phyloP scores from a whole-genome alignment of 2,113 vertebrate genomes.

The Menidia beryllina region DNA sequence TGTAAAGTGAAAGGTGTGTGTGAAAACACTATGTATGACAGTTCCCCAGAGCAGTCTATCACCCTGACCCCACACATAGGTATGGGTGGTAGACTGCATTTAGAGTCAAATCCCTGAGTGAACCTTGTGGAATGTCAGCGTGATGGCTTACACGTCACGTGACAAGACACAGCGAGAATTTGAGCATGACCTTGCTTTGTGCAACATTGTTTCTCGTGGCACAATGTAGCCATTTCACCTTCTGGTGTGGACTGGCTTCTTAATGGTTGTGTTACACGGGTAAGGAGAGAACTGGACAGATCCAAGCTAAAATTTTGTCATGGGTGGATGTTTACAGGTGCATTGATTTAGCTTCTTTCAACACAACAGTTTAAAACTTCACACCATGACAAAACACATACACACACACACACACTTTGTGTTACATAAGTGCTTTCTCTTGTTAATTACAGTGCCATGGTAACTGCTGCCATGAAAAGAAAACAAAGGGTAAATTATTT shows the following conservation, averaged over 20 bases:
- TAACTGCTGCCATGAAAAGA: conserved; percentile 35
- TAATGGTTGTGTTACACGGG: not conserved
- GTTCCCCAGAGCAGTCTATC: too few species aligned
- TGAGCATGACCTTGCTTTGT: too few species aligned
- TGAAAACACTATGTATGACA: too few species aligned
- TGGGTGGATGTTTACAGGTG: not conserved
- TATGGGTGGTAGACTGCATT: too few species aligned
- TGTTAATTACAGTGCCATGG: conserved; percentile 25
- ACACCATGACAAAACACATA: not conserved
- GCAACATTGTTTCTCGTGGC: not conserved
- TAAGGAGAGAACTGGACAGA: not conserved
- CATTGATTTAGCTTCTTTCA: not conserved
- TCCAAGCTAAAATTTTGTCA: not conserved
- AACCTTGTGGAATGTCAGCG: too few species aligned
- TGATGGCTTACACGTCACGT: too few species aligned
- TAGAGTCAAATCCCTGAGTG: too few species aligned
- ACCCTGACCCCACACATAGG: too few species aligned
- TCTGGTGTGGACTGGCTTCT: not conserved
- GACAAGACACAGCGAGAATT: too few species aligned
- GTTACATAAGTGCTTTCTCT: conserved; percentile 34
- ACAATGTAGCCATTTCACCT: not conserved
- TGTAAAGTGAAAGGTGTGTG: too few species aligned
- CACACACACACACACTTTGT: conserved; percentile 1
- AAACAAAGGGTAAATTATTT: conserved; percentile 9
- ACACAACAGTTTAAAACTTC: not conserved